Base-by-base conservation (phyloP, 2,888 invertebrate genomes). In the Dasypogon diadema region DNA sequence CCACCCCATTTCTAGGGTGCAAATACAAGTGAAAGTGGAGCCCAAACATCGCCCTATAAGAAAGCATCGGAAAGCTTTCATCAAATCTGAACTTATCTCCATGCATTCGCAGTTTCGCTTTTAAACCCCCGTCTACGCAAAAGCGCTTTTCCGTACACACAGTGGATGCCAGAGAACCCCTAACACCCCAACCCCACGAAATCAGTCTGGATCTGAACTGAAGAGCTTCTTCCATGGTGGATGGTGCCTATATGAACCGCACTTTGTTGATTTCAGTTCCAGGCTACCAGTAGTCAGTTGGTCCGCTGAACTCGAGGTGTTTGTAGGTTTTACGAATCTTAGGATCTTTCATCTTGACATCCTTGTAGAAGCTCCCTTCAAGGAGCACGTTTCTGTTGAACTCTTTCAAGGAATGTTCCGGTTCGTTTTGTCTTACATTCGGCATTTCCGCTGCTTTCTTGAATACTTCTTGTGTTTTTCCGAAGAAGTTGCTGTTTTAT, bases 1-100 rank as follows among this genome's bases (percentile, higher is more conserved):
- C 37, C 63, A 37, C 24, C 8, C 12, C 6, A 34, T 18, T 58
- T 22, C 37, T n/a, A n/a, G 65, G 24, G 4, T 68, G 65, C 65
- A 68, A 68, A 26, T 68, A 24, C 65, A 68, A 68, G 65, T 68
- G 65, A 68, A 68, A 68, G 65, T 68, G 65, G 65, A 48, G 48
- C 16, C 65, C 46, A 16, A 37, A 60, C 34, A 18, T 18, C 14
- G 1, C 60, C 18, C n/a, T 42, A 42, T 1, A 16, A 37, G 8
- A 37, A 42, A 60, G 60, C 60, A 21, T 51, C 21, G 18, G 1
- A 56, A 26, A 56, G 56, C 56, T 56, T 26, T 26, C 26, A 26
- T 56, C 1, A 26, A 56, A n/a, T 26, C 54, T 22, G 21, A 21
- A 54, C 1, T 8, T 54, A 54, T 54, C 65, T 16, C 46, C 16